phyloP scores from a whole-genome alignment of 2,888 invertebrate species.

The Cryptocheilus praepositus region DNA sequence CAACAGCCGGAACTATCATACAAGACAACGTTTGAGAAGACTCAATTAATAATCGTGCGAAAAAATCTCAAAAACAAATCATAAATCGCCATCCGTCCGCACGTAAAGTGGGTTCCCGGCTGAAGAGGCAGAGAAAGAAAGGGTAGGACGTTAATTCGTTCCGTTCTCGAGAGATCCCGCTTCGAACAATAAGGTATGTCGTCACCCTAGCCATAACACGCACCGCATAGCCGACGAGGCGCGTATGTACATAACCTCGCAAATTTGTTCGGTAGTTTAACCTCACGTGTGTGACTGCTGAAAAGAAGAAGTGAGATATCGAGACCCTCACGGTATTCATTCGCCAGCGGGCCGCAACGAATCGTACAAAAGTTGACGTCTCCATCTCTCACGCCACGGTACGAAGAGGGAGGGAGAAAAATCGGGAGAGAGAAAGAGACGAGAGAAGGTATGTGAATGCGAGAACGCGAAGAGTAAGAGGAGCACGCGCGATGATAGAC shows the following conservation, averaged over 20 bases:
- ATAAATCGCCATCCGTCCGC: not conserved
- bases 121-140: not conserved
- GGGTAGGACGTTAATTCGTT: conserved; percentile 36
- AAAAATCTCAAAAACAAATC: conserved; percentile 7
- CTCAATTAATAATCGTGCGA: too few species aligned
- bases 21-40: too few species aligned
- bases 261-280: conserved; percentile 30
- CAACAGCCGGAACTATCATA: not conserved
- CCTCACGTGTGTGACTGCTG: conserved; percentile 19
- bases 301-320: conserved; percentile 3
- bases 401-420: conserved; percentile 37
- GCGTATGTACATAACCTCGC: conserved; percentile 33
- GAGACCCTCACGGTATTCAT: too few species aligned
- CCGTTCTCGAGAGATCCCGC: conserved; percentile 29
- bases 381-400: conserved; percentile 64
- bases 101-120: too few species aligned
- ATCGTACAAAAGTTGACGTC: conserved; percentile 70
- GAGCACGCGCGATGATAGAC: conserved; percentile 9
- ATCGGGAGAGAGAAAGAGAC: conserved; percentile 30
- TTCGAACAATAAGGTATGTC: conserved; percentile 57
- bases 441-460: conserved; percentile 12
- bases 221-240: conserved; percentile 27
- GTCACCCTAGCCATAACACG: conserved; percentile 45
- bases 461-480: conserved; percentile 36
- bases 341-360: conserved; percentile 68